These are phyloP conservation scores for Asbolus verrucosus DNA, from an alignment of 1,140 invertebrate species.

Conservation along the genomic window DNA sequence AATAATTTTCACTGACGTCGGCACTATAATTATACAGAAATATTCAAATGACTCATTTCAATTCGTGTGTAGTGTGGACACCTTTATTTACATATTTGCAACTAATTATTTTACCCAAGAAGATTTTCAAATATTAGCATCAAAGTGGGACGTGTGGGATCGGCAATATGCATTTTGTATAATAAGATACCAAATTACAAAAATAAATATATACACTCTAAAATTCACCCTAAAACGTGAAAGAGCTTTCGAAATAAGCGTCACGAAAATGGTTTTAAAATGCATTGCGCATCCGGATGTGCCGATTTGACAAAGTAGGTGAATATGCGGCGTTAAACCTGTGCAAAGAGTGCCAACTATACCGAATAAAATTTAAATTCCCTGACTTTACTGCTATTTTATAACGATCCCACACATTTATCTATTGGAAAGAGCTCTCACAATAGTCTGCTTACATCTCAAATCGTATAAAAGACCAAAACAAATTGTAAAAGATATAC, in stretches of 20 bases:
- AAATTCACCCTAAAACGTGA: too few species aligned
- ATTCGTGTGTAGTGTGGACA: slow-evolving; percentile 26
- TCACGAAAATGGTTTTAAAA: background rate
- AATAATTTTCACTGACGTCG: slow-evolving; percentile 14
- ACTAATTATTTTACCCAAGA: slow-evolving; percentile 15
- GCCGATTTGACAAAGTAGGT: slow-evolving; percentile 21
- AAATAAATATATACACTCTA: too few species aligned
- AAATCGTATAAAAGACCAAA: too few species aligned
- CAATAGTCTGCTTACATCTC: too few species aligned
- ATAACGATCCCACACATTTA: slow-evolving; percentile 1
- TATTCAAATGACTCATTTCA: slow-evolving; percentile 34
- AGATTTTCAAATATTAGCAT: slow-evolving; percentile 13
- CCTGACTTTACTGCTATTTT: slow-evolving; percentile 3
- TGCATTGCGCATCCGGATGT: slow-evolving; percentile 20
- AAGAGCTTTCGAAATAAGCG: background rate
- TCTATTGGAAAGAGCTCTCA: background rate
- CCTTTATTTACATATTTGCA: slow-evolving; percentile 36
- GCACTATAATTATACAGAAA: slow-evolving; percentile 30
- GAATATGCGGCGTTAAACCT: slow-evolving; percentile 4
- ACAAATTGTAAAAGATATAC: too few species aligned
- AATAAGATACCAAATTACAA: background rate
- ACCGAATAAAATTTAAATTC: slow-evolving; percentile 22
- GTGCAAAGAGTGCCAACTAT: slow-evolving; percentile 30
- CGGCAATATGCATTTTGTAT: background rate
- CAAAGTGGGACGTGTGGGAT: background rate